Conservation (phyloP, 2,113 vertebrate species). For the Dicaeum eximium region DNA sequence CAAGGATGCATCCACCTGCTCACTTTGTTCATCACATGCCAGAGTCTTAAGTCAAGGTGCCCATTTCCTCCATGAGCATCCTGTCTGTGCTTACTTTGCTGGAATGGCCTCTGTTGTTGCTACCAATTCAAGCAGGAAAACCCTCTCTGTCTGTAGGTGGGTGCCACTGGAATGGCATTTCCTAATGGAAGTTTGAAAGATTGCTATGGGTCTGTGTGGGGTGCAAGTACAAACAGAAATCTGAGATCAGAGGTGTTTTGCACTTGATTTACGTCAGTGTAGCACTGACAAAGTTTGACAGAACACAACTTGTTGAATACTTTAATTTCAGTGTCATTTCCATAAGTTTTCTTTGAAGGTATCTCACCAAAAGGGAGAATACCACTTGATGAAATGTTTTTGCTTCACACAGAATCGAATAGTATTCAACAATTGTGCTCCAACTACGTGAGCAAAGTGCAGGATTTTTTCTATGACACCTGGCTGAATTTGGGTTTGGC, state of each 20-base stretch:
- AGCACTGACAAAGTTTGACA: neutral
- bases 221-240: neutral
- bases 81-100: accelerated
- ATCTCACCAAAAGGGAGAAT: neutral
- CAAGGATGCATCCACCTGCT: neutral
- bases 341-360: neutral
- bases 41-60: neutral
- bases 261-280: neutral
- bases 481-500: neutral
- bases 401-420: neutral
- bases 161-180: neutral
- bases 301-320: neutral
- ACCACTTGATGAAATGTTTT: neutral
- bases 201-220: neutral
- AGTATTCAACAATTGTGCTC: neutral
- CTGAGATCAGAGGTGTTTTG: neutral
- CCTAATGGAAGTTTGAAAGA: neutral
- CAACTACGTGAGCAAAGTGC: no score
- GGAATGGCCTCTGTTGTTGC: no score
- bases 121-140: neutral
- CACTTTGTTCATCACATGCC: neutral
- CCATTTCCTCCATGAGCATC: neutral
- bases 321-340: neutral
- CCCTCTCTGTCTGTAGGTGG: neutral
- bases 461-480: neutral